phyloP scores from a whole-genome alignment of 2,113 vertebrate species.

The Stegostoma tigrinum region DNA sequence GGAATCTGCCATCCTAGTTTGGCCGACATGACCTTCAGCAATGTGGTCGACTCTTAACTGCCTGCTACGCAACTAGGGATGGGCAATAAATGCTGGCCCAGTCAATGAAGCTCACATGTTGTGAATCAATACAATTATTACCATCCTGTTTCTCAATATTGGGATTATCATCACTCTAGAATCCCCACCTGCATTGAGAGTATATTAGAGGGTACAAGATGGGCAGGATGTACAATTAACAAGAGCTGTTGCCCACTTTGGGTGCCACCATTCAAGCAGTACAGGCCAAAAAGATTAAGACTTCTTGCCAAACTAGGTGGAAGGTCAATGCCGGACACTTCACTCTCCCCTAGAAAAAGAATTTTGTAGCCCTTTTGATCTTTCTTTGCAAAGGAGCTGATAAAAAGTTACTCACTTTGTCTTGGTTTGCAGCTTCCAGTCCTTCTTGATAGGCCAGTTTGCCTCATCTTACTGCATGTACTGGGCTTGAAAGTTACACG shows the following conservation, averaged over 20 bases:
- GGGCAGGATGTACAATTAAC: background rate
- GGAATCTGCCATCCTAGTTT: no score
- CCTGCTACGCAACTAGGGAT: no score
- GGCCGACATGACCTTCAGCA: no score
- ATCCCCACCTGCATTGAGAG: background rate
- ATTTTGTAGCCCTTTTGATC: background rate
- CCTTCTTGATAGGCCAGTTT: background rate
- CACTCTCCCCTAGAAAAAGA: background rate
- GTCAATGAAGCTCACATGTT: no score
- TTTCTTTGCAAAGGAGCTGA: background rate
- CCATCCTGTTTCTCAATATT: background rate
- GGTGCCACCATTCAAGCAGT: background rate
- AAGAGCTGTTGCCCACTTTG: background rate
- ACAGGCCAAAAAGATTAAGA: background rate
- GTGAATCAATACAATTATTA: background rate
- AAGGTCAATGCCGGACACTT: background rate
- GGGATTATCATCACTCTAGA: background rate
- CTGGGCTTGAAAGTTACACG: background rate
- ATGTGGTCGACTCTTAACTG: no score
- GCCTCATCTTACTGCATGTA: background rate
- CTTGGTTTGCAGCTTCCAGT: background rate
- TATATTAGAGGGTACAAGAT: background rate
- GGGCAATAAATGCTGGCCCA: no score
- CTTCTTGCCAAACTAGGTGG: background rate
- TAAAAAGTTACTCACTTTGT: background rate